Evolutionary conservation across 1,140 invertebrate genomes (phyloP).

Genomic region (Antheraea pernyi): DNA sequence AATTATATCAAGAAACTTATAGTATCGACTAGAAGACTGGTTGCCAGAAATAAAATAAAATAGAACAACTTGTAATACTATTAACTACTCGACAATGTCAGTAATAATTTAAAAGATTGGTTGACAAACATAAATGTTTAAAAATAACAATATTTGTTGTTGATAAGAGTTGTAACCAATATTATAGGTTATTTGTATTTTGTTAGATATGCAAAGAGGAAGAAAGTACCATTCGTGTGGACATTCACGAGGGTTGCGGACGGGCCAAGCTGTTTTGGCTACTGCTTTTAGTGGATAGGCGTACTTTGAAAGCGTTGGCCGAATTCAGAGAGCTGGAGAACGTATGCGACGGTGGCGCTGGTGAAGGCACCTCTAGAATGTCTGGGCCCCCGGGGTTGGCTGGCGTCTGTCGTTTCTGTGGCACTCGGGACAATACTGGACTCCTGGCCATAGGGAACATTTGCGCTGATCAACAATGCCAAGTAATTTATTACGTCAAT

Average conservation of each 20-base stretch:
- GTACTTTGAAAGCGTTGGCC: conserved; percentile 95
- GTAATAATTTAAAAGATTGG: too few species aligned
- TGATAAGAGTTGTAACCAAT: not conserved
- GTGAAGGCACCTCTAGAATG: conserved; percentile 41
- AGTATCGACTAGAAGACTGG: too few species aligned
- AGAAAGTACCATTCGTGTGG: conserved; percentile 95
- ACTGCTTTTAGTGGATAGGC: conserved; percentile 93
- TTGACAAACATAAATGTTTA: too few species aligned
- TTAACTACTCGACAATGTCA: too few species aligned
- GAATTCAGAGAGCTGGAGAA: conserved; percentile 89
- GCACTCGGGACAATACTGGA: conserved; percentile 89
- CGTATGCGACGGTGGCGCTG: conserved; percentile 42
- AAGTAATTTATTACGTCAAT: conserved; percentile 71
- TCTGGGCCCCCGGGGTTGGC: conserved; percentile 71
- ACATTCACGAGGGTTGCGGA: conserved; percentile 97
- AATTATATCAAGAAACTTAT: too few species aligned
- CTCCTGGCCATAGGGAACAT: conserved; percentile 95
- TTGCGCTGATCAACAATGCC: conserved; percentile 96
- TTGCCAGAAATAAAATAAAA: too few species aligned
- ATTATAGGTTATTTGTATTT: not conserved
- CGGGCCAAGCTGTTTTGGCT: conserved; percentile 97
- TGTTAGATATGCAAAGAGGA: conserved; percentile 93
- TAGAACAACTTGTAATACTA: too few species aligned
- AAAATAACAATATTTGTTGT: too few species aligned
- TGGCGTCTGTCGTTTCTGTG: conserved; percentile 96